Evolutionary conservation across 2,113 vertebrate species (phyloP).

Genomic region (Coregonus clupeaformis): DNA sequence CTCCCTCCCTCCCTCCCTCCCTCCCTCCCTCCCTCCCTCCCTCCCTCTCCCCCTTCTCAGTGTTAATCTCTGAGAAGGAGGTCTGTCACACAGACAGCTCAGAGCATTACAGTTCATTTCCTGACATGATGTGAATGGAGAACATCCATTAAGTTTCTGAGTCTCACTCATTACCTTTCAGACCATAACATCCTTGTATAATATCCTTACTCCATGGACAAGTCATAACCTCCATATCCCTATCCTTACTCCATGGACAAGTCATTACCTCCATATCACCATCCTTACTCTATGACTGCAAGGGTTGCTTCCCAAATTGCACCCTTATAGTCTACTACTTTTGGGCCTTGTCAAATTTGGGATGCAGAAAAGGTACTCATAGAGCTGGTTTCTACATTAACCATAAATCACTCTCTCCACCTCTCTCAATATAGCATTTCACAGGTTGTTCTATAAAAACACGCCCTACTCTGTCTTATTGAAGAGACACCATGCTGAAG

Average conservation of each 20-base stretch:
- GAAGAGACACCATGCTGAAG: too few relatives aligned
- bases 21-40: background rate
- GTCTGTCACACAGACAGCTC: slow-evolving; percentile 67
- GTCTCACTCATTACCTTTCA: slow-evolving; percentile 66
- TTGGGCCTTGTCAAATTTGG: background rate
- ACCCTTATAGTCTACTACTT: background rate
- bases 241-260: too few relatives aligned
- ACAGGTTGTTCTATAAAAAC: too few relatives aligned
- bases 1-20: background rate
- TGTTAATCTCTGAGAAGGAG: slow-evolving; percentile 75
- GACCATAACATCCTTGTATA: background rate
- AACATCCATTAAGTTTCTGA: slow-evolving; percentile 78
- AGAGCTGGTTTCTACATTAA: too few relatives aligned
- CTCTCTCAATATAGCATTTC: too few relatives aligned
- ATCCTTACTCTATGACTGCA: background rate
- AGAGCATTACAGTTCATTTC: slow-evolving; percentile 78
- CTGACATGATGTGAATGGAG: slow-evolving; percentile 75
- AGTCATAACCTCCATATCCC: too few relatives aligned
- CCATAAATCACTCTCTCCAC: too few relatives aligned
- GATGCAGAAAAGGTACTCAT: background rate
- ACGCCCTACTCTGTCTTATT: too few relatives aligned
- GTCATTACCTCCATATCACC: too few relatives aligned
- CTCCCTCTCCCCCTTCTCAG: slow-evolving; percentile 40
- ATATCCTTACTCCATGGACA: too few relatives aligned
- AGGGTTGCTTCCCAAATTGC: background rate